Evolutionary conservation across 2,113 vertebrate genomes (phyloP).

Genomic region (Aptenodytes forsteri): DNA sequence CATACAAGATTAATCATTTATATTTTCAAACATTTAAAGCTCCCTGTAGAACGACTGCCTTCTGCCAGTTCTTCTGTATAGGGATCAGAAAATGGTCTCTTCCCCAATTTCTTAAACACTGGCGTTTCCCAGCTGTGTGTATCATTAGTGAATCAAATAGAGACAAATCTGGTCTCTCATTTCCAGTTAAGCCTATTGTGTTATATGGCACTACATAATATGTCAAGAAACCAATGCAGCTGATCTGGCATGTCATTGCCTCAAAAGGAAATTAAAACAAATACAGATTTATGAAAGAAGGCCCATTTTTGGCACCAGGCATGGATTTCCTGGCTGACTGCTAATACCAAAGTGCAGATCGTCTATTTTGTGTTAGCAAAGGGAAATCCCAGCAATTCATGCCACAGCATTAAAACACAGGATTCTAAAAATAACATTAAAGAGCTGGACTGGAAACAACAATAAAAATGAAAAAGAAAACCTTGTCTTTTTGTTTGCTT

Average conservation of each 20-base stretch:
- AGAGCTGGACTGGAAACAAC: not conserved
- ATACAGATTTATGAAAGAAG: not conserved
- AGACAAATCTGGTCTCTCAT: not conserved
- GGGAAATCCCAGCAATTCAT: slow-evolving; percentile 34
- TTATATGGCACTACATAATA: not conserved
- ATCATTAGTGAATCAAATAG: not conserved
- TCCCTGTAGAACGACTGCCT: not conserved
- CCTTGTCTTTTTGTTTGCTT: not conserved
- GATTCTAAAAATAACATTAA: slow-evolving; percentile 14
- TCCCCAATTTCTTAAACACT: not conserved
- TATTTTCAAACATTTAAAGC: not conserved
- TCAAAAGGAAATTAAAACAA: slow-evolving; percentile 6
- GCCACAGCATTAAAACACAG: not conserved
- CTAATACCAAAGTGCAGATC: not conserved
- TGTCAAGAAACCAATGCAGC: not conserved
- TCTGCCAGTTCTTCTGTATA: not conserved
- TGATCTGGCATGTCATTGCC: not conserved
- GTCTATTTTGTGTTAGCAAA: not conserved
- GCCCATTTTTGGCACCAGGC: not conserved
- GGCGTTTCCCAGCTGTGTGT: not conserved
- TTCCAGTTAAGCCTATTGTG: not conserved
- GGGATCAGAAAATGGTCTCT: not conserved
- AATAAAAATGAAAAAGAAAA: not conserved
- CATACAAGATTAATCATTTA: not conserved
- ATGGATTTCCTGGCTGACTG: slow-evolving; percentile 35